Conservation (phyloP, 2,888 invertebrate species). For the Unio delphinus region DNA sequence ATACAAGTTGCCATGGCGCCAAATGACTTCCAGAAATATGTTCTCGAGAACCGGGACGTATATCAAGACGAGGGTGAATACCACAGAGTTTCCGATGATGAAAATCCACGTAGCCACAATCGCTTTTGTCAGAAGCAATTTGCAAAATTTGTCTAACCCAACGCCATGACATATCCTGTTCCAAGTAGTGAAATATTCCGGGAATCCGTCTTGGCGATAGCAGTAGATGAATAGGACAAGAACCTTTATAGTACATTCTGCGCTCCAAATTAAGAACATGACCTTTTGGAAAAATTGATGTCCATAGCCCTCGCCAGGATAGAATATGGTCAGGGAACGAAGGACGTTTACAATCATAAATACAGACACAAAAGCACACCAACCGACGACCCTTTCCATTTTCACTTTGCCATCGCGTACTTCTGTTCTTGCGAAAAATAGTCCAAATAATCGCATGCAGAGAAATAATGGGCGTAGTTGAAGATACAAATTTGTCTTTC, state of each 20-base stretch:
- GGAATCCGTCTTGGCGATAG: conserved; percentile 29
- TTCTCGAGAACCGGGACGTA: conserved; percentile 30
- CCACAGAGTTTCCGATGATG: conserved; percentile 29
- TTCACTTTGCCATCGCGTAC: conserved; percentile 9
- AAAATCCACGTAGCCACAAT: conserved; percentile 29
- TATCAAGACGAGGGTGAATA: conserved; percentile 25
- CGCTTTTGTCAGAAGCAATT: conserved; percentile 31
- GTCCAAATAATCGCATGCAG: conserved; percentile 31
- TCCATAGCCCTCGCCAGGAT: conserved; percentile 25
- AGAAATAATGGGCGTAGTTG: conserved; percentile 27
- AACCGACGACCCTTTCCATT: conserved; percentile 18
- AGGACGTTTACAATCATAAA: conserved; percentile 23
- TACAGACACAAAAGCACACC: conserved; percentile 23
- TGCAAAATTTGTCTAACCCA: conserved; percentile 22
- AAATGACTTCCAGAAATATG: conserved; percentile 33
- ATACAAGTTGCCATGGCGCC: conserved; percentile 22
- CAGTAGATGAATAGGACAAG: conserved; percentile 23
- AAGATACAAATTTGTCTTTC: conserved; percentile 9
- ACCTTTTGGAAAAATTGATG: conserved; percentile 47
- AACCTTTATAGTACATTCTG: conserved; percentile 33
- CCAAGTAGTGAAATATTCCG: conserved; percentile 35
- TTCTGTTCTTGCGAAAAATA: conserved; percentile 24
- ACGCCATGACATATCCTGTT: conserved; percentile 20
- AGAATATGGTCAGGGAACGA: conserved; percentile 32
- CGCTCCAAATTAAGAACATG: conserved; percentile 39